Evolutionary conservation across 2,797 vertebrate genomes (phyloP).

Genomic region (Poecile montanus): DNA sequence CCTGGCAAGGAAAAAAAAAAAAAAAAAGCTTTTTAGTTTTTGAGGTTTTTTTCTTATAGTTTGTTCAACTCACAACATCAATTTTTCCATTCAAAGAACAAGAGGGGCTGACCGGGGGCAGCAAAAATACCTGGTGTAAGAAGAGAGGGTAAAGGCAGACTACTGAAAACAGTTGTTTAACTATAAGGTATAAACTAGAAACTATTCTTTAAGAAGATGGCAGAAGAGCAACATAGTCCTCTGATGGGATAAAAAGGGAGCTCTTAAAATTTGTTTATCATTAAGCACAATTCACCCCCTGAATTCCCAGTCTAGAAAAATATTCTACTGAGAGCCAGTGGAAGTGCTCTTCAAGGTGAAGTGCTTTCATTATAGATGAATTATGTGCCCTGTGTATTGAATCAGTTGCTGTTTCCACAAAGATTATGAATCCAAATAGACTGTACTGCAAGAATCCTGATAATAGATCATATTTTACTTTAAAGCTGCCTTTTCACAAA

Average conservation of each 20-base stretch:
- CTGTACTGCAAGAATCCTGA: background rate
- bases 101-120: background rate
- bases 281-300: background rate
- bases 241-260: background rate
- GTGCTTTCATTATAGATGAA: background rate
- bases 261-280: background rate
- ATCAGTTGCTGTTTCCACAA: background rate
- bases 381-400: background rate
- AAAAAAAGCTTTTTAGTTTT: background rate
- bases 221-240: background rate
- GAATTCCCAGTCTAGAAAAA: background rate
- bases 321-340: background rate
- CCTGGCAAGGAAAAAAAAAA: background rate
- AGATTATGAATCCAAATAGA: background rate
- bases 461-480: background rate
- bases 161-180: background rate
- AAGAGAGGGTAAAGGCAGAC: background rate
- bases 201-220: background rate
- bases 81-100: background rate
- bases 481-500: background rate
- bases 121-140: background rate
- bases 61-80: background rate
- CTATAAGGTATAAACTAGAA: background rate
- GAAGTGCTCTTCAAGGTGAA: constrained; percentile 15
- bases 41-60: background rate